Evolutionary conservation across 2,113 vertebrate genomes (phyloP).

Genomic region (Origma solitaria): DNA sequence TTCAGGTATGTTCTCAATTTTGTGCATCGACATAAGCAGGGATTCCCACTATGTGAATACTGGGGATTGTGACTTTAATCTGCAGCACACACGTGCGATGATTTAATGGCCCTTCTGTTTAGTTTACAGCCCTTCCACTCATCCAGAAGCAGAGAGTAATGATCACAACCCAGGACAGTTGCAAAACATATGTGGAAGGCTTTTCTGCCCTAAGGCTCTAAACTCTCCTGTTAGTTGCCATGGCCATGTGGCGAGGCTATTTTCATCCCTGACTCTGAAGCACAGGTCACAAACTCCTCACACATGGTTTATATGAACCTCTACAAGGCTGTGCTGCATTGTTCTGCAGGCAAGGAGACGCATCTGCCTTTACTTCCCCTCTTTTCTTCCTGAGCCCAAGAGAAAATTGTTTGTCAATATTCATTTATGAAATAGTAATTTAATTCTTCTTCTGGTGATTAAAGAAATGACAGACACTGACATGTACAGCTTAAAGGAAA

Average conservation of each 20-base stretch:
- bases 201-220: conserved; percentile 14
- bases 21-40: neutral
- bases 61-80: neutral
- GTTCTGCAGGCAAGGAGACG: neutral
- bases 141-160: neutral
- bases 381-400: neutral
- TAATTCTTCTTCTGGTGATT: conserved; percentile 44
- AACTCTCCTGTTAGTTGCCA: neutral
- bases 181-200: conserved; percentile 15
- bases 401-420: conserved; percentile 30
- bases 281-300: neutral
- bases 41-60: neutral
- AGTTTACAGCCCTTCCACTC: neutral
- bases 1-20: neutral
- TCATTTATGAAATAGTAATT: conserved; percentile 51
- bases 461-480: conserved; percentile 54
- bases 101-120: conserved; percentile 14
- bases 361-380: neutral
- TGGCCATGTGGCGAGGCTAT: neutral
- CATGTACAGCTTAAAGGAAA: conserved; percentile 30
- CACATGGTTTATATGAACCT: neutral
- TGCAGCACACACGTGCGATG: neutral
- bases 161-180: neutral
- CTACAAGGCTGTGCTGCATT: neutral
- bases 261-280: neutral